These are phyloP conservation scores for Mesembrinibis cayennensis DNA, from an alignment of 2,113 vertebrate species.

Conservation along the genomic window DNA sequence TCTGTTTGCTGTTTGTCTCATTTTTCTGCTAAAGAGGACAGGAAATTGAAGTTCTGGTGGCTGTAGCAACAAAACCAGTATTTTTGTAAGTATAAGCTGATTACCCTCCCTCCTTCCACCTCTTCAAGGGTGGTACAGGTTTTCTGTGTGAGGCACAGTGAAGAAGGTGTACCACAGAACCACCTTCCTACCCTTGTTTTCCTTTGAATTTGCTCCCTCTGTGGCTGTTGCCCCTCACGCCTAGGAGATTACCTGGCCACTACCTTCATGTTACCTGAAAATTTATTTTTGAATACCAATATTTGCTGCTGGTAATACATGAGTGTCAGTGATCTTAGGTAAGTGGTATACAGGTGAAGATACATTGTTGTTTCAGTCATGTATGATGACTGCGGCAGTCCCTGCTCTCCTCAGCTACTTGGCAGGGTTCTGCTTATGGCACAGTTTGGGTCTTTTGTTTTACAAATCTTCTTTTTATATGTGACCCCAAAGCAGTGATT, in stretches of 20 bases:
- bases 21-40: neutral
- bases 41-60: neutral
- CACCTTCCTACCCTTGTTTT: neutral
- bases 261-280: neutral
- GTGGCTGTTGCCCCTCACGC: neutral
- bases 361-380: fast-evolving
- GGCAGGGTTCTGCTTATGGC: neutral
- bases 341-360: neutral
- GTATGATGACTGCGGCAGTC: fast-evolving
- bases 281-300: neutral
- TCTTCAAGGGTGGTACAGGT: neutral
- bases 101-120: neutral
- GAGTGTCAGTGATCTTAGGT: neutral
- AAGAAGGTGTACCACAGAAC: neutral
- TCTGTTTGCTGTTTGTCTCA: neutral
- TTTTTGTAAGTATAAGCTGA: neutral
- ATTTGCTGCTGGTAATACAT: neutral
- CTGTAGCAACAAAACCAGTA: neutral
- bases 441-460: neutral
- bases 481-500: neutral
- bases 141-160: neutral
- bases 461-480: neutral
- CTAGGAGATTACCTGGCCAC: too few relatives aligned
- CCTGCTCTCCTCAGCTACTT: neutral
- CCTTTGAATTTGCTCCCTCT: neutral